Evolutionary conservation across 2,797 vertebrate species (phyloP), one percentile per base, ranked within the genome.

Genomic region (Microctenopoma lineatum): DNA sequence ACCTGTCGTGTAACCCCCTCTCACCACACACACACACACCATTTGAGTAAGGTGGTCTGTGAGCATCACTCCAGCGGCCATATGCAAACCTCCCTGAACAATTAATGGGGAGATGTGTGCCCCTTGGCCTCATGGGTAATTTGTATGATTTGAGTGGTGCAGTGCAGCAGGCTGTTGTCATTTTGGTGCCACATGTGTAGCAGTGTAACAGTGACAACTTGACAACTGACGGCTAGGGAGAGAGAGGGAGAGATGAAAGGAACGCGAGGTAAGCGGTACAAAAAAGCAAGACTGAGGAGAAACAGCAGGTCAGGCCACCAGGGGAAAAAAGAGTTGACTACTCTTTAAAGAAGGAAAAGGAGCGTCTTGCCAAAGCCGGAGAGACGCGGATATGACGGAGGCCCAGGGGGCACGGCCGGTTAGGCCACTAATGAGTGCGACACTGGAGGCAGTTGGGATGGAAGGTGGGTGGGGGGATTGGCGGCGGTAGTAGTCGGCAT

Each of bases 401-500:
- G 58, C 76, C 79, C 55, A 59, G 53, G 79, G 87, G 74, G 80
- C 59, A 80, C 80, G 79, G 85, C 74, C 80, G 74, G 84, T 80
- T 79, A 83, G 77, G 71, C 75, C 86, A 61, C 75, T 86, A 86
- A 88, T 87, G 79, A 84, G 86, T 52, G 61, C 67, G 84, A 83
- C 71, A 16, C 84, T 68, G 70, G 67, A 83, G 77, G 88, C 72
- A 71, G 74, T 65, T 38, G 60, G 52, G 80, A 45, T 89, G 67
- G 86, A 84, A 89, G 71, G 90, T 84, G 79, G 92, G 94, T 18
- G 92, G 91, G 38, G 39, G 11, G 11, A 34, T 34, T 88, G 88
- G 94, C 89, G 91, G 94, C 92, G 85, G 93, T 91, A 87, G 90
- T 80, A 89, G 89, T 83, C 94, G 88, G 93, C 91, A 93, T 95